Base-by-base conservation (phyloP, 2,888 invertebrate genomes). In the Ectropis crepuscularia region DNA sequence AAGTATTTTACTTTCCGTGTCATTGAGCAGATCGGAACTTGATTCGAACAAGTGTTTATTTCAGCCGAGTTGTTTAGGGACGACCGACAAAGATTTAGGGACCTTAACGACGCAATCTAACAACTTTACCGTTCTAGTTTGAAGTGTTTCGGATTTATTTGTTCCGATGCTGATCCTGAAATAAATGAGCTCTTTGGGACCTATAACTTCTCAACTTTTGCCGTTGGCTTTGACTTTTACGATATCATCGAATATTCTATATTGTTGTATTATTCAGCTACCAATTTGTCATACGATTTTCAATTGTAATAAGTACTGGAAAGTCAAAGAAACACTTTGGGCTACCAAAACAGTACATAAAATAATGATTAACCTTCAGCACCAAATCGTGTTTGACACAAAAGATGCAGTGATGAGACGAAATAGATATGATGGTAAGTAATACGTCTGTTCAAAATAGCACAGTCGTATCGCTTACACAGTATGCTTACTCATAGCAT, bases 11-110 rank as follows among this genome's bases (percentile, higher is more conserved):
- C 16, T 42, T 42, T 28, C 37, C 11, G 38, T 41, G 47, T 55
- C 54, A 55, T 12, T 59, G 46, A 50, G 12, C 48, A 37, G 51
- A 12, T 49, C 42, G 11, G 54, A 53, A 55, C 48, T 48, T 28
- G 47, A 47, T 39, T 38, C 12, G 12, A 64, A 57, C 76, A 79
- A 77, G 79, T 80, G 78, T 82, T 81, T 83, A 79, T 85, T 81
- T 81, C 82, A 83, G 78, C 81, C 76, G 67, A 78, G 79, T 81
- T 82, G 82, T 84, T 74, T 71, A 61, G 79, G 78, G 82, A 82
- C 77, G 74, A 74, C 65, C 70, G 71, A 75, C 74, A 75, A 75
- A 81, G 77, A 75, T 77, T 77, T 57, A 72, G 71, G 69, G 72
- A 67, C 68, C 67, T 74, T 78, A 79, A 80, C 79, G 79, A 77